Percentiles rank a stretch among this genome's conserved stretches.
These are phyloP conservation scores for Sabellastarte sp. DNA, from an alignment of 2,888 invertebrate genomes.

Conservation along the genomic window DNA sequence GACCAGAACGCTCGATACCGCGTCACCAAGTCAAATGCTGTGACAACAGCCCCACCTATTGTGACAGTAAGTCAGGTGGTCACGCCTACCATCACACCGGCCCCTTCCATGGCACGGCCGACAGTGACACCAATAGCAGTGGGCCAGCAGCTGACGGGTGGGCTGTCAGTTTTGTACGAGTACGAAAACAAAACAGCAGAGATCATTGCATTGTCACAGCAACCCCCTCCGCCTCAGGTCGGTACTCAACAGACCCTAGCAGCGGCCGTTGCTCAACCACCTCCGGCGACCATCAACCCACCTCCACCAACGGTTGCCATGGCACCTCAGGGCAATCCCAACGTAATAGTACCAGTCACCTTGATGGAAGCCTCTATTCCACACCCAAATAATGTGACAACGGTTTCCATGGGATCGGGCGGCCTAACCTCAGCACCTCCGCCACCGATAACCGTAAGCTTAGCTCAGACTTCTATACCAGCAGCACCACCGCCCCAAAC, in stretches of 20 bases:
- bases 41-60: conserved; percentile 37
- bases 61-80: conserved; percentile 54
- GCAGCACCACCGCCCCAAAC: background rate
- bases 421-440: background rate
- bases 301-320: background rate
- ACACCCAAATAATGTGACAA: background rate
- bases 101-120: conserved; percentile 54
- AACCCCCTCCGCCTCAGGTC: conserved; percentile 15
- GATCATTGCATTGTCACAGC: conserved; percentile 5
- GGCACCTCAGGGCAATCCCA: conserved; percentile 1
- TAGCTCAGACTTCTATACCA: background rate
- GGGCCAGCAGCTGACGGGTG: conserved; percentile 14
- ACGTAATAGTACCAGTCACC: background rate
- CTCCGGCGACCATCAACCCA: background rate
- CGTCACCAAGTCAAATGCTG: conserved; percentile 37
- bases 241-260: background rate
- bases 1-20: conserved; percentile 76
- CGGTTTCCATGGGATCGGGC: background rate
- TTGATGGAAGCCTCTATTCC: too few species aligned
- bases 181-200: conserved; percentile 17
- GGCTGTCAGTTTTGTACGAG: background rate
- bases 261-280: background rate
- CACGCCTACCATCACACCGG: conserved; percentile 57
- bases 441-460: background rate
- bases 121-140: conserved; percentile 12